Base-by-base conservation (phyloP, 2,888 invertebrate species). In the Caenorhabditis virilis region DNA sequence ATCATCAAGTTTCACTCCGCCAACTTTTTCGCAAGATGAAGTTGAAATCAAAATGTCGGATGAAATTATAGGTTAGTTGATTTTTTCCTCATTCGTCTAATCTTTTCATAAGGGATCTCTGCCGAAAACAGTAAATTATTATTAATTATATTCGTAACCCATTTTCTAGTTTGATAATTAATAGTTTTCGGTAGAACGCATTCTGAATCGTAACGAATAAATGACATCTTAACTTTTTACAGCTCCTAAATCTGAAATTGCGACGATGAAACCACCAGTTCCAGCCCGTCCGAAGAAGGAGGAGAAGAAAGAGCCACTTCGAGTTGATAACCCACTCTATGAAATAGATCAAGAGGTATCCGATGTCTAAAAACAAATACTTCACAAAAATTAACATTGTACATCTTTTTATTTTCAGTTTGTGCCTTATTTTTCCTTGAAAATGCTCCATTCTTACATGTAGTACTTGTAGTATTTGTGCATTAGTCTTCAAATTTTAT, bases 311-410 rank as follows among this genome's bases (percentile, higher is more conserved):
- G 64, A 64, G 7, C 15, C 64, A 0, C 49, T 68, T 16, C 43
- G 64, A 45, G 68, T 71, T 15, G 71, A 68, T 36, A 71, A 71
- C 48, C 71, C 71, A 15, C 51, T 71, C 2, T 71, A 64, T 42
- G 64, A 70, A 35, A 46, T 54, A 4, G 56, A 66, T 43, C 33
- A 56, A 13, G 68, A 71, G 42, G 67, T 67, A 18, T 64, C 70
- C 20, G 67, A 67, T 49, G 66, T 71, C 22, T 67, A 55, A 54
- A 45, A 13, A n/a, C n/a, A 6, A 39, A 11, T 39, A 7, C 25
- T 23, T 16, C 23, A 25, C 22, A 45, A 45, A 26, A 49, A 51
- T 55, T 57, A 43, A 47, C 48, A 27, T 33, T 58, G 30, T 63
- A 52, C 35, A 49, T 36, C 41, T 55, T 33, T 30, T 51, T 38